Evolutionary conservation across 2,113 vertebrate species (phyloP).

Genomic region (Rissa tridactyla): DNA sequence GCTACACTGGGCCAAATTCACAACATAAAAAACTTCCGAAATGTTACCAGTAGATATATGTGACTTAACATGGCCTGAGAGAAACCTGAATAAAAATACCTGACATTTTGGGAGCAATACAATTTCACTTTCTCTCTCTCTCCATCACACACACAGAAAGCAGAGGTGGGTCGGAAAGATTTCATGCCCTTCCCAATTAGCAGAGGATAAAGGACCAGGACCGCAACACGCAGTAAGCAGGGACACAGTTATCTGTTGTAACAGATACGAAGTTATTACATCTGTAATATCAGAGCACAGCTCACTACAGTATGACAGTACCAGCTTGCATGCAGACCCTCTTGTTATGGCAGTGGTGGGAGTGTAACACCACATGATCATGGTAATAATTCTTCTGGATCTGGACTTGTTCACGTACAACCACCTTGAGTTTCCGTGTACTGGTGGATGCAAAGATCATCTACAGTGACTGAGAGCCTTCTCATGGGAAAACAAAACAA

Average conservation of each 20-base stretch:
- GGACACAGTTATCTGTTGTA: background rate
- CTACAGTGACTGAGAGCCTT: background rate
- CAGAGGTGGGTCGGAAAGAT: background rate
- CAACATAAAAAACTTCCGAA: background rate
- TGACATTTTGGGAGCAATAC: background rate
- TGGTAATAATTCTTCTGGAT: background rate
- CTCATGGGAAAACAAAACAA: background rate
- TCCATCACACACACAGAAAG: background rate
- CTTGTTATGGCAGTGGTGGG: background rate
- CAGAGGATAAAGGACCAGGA: background rate
- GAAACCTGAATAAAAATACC: background rate
- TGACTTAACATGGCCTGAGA: background rate
- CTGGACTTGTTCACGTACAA: background rate
- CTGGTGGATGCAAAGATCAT: background rate
- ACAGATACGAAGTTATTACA: too few relatives aligned
- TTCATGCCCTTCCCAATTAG: background rate
- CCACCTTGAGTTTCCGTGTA: background rate
- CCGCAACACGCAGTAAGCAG: background rate
- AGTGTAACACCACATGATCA: accelerated
- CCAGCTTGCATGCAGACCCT: background rate
- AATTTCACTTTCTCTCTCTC: background rate
- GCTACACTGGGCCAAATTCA: background rate
- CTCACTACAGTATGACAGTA: background rate
- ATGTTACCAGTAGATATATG: background rate
- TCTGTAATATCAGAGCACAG: background rate